Percentiles rank a stretch among this genome's conserved stretches.
Conservation (phyloP, 2,888 invertebrate genomes). For the Agrotis segetum region DNA sequence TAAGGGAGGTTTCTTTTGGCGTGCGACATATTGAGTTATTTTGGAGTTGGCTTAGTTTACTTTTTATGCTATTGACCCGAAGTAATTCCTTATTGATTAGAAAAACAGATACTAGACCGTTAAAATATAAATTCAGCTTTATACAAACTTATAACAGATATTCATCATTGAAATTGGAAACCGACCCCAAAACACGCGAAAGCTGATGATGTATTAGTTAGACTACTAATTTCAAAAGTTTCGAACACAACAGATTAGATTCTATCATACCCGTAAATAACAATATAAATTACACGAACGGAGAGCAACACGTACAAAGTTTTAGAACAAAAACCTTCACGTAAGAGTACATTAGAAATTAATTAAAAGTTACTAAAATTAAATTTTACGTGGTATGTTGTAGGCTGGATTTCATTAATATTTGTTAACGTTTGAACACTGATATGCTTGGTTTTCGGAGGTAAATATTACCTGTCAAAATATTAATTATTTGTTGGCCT, state of each 20-base stretch:
- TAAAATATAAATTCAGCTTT: neutral
- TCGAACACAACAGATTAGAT: constrained; percentile 41
- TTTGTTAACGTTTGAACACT: constrained; percentile 27
- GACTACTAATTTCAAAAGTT: constrained; percentile 42
- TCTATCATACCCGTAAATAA: constrained; percentile 35
- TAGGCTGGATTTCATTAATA: constrained; percentile 29
- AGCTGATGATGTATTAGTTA: constrained; percentile 30
- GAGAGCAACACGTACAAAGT: constrained; percentile 36
- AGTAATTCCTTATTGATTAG: too few species aligned
- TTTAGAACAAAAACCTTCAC: constrained; percentile 40
- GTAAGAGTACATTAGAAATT: constrained; percentile 55
- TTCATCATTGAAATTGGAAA: constrained; percentile 9
- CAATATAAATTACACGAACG: constrained; percentile 26
- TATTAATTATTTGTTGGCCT: neutral
- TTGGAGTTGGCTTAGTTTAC: constrained; percentile 8
- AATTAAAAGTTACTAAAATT: constrained; percentile 64
- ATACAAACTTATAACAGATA: neutral
- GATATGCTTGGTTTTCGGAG: neutral
- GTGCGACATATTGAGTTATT: constrained; percentile 40
- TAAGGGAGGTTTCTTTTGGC: constrained; percentile 36
- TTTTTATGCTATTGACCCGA: constrained; percentile 10
- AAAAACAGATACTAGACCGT: too few species aligned
- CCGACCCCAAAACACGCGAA: constrained; percentile 5
- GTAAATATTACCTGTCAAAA: constrained; percentile 2
- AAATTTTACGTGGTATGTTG: constrained; percentile 28